Percentiles rank a stretch among this genome's conserved stretches.
Evolutionary conservation across 2,888 invertebrate genomes (phyloP).

Genomic region (Trachelus tabidus): DNA sequence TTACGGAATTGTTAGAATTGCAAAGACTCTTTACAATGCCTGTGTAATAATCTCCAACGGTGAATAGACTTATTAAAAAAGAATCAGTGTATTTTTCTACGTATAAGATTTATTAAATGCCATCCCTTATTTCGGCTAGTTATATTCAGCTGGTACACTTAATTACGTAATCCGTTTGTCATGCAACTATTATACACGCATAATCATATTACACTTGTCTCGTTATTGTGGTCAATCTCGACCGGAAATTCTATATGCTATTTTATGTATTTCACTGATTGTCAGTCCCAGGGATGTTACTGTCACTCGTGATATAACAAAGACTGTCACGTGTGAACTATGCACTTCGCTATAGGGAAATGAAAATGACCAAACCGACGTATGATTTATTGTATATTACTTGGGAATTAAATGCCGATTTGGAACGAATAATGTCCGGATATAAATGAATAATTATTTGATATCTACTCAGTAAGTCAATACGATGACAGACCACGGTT

Average conservation of each 20-base stretch:
- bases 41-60: background rate
- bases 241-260: background rate
- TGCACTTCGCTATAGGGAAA: background rate
- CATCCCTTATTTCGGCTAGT: background rate
- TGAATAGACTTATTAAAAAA: background rate
- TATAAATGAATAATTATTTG: background rate
- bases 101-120: background rate
- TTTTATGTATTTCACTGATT: background rate
- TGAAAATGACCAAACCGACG: background rate
- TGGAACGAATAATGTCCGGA: background rate
- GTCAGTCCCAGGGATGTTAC: background rate
- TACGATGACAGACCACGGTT: background rate
- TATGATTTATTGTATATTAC: too few relatives aligned
- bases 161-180: background rate
- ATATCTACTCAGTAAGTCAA: background rate
- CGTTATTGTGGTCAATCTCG: background rate
- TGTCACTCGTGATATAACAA: background rate
- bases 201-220: background rate
- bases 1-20: background rate
- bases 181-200: background rate
- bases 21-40: background rate
- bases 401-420: background rate
- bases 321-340: background rate
- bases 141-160: background rate
- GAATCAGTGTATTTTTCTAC: background rate